Evolutionary conservation across 2,797 vertebrate species (phyloP).

Genomic region (Neoniphon sammara): DNA sequence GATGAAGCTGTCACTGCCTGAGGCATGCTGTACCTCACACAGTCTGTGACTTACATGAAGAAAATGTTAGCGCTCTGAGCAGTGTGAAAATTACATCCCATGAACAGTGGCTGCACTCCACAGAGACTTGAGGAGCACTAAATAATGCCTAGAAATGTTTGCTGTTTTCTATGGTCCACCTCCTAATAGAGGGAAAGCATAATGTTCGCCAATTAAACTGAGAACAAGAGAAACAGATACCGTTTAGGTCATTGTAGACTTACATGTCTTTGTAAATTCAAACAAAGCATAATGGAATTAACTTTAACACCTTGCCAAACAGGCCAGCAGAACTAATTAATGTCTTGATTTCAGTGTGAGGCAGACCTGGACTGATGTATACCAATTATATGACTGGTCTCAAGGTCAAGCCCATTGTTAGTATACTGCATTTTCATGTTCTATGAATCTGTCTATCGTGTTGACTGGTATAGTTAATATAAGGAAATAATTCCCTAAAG

Average conservation of each 20-base stretch:
- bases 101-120: conserved; percentile 14
- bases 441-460: too few species aligned
- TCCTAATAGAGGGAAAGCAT: neutral
- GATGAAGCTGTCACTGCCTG: conserved; percentile 28
- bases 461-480: too few species aligned
- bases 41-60: conserved; percentile 17
- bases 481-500: too few species aligned
- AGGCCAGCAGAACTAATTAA: neutral
- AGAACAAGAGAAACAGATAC: neutral
- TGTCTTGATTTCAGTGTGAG: conserved; percentile 3
- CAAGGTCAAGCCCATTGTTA: too few species aligned
- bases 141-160: conserved; percentile 16
- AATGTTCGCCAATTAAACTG: neutral
- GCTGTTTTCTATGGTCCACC: neutral
- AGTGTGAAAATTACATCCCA: conserved; percentile 32
- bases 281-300: neutral
- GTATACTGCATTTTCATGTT: too few species aligned
- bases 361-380: neutral
- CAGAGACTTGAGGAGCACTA: conserved; percentile 8
- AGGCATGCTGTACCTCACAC: conserved; percentile 33
- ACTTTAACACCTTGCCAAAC: neutral
- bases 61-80: conserved; percentile 13
- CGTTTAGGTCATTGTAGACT: neutral
- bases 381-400: conserved; percentile 1
- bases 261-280: neutral